Evolutionary conservation across 2,797 vertebrate species (phyloP), one percentile per base, ranked within the genome.

Genomic region (Cyprinodon diabolis): DNA sequence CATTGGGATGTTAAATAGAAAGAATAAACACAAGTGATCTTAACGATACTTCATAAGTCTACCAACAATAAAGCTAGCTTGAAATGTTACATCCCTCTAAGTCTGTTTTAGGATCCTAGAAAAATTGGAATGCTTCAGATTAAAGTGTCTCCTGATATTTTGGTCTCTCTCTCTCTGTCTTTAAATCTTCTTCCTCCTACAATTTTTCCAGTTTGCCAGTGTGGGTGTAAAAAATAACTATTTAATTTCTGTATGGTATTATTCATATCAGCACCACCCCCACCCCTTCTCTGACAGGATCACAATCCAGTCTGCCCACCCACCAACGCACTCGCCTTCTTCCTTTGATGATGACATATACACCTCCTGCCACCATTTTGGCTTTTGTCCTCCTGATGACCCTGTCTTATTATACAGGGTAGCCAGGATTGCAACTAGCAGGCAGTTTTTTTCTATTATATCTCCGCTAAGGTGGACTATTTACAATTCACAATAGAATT

Each of bases 311-410:
- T 76, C 81, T 80, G 52, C 87, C 76, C n/a, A 3, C 76, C 81
- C 87, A 80, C 74, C 63, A 49, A 37, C 49, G 43, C 76, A 48
- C 58, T 65, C 80, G 66, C 66, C 54, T 54, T 60, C 68, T 76
- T 80, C 68, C 45, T 67, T 3, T 17, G 37, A 63, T 63, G 76
- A 55, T 17, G 52, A 83, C 81, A 76, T 75, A 47, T 75, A 47
- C 81, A 87, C 81, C 88, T 87, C 83, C 83, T 83, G 83, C 86
- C 65, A 84, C 84, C 85, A 19, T 86, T 84, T 90, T 84, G 79
- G 76, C 86, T n/a, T n/a, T 85, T 93, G 93, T 91, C 92, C 92
- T 87, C 89, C 87, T 40, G 2, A 30, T 93, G 91, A 93, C 92
- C 93, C 84, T 78, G 17, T 79, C 75, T 85, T 80, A 79, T 76